Conservation (phyloP, 2,888 invertebrate species). For the Zele albiditarsus region DNA sequence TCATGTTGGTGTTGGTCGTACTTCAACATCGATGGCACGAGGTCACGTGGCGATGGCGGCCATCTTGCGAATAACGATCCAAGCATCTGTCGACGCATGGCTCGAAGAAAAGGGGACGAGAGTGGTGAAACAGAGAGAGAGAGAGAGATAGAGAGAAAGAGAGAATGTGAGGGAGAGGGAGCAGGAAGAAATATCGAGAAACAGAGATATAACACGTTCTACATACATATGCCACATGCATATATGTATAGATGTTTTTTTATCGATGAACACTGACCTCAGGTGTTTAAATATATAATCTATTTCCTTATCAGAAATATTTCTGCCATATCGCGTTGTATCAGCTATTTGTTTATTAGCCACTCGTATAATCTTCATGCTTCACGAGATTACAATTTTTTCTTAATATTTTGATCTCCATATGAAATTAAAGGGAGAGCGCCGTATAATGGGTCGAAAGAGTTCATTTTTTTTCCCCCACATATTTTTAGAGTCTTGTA, state of each 20-base stretch:
- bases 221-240: background rate
- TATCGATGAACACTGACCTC: constrained; percentile 7
- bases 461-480: no score
- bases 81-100: constrained; percentile 60
- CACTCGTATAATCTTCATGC: background rate
- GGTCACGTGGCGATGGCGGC: constrained; percentile 66
- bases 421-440: no score
- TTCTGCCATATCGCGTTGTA: background rate
- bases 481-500: no score
- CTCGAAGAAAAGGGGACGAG: constrained; percentile 4
- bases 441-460: no score
- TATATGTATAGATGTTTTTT: background rate
- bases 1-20: constrained; percentile 10
- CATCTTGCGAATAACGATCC: constrained; percentile 68
- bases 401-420: no score
- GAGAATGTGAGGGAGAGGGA: constrained; percentile 35
- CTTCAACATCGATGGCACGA: constrained; percentile 47
- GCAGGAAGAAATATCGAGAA: constrained; percentile 8
- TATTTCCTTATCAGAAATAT: background rate
- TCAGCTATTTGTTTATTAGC: background rate
- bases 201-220: constrained; percentile 4
- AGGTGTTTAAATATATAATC: background rate
- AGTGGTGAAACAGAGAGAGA: constrained; percentile 40
- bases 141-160: constrained; percentile 37
- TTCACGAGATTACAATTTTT: background rate